These are phyloP conservation scores for Cynoglossus semilaevis DNA, from an alignment of 2,113 vertebrate genomes.

Conservation along the genomic window DNA sequence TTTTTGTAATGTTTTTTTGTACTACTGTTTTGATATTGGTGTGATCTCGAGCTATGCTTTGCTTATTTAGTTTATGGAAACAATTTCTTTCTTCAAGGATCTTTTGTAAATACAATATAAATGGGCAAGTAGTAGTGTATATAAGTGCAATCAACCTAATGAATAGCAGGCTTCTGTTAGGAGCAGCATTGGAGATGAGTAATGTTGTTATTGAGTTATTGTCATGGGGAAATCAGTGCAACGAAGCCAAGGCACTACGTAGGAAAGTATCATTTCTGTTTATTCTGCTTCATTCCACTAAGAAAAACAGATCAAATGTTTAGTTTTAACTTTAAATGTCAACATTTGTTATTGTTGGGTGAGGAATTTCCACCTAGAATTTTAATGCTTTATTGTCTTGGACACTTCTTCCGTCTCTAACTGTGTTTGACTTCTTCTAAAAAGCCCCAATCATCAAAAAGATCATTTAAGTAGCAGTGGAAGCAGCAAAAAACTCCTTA, in stretches of 20 bases:
- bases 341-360: conserved; percentile 34
- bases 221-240: conserved; percentile 43
- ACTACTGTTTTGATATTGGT: conserved; percentile 32
- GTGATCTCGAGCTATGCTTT: conserved; percentile 31
- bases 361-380: conserved; percentile 24
- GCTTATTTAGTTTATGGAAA: conserved; percentile 60
- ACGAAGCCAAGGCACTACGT: conserved; percentile 10
- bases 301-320: conserved; percentile 18
- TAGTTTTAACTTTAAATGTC: conserved; percentile 19
- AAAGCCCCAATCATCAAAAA: conserved; percentile 44
- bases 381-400: conserved; percentile 36
- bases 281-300: conserved; percentile 19
- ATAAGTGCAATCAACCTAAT: conserved; percentile 74
- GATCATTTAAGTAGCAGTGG: conserved; percentile 31
- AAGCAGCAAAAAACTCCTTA: conserved; percentile 21
- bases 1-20: conserved; percentile 45
- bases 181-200: conserved; percentile 48
- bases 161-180: conserved; percentile 69
- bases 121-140: conserved; percentile 61
- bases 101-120: conserved; percentile 70
- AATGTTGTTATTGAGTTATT: conserved; percentile 47
- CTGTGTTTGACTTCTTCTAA: conserved; percentile 38
- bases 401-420: conserved; percentile 32
- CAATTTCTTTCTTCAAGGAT: conserved; percentile 58
- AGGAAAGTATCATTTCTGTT: conserved; percentile 39